A percentile compares a stretch with the other conserved stretches of the same genome.
Evolutionary conservation across 2,797 vertebrate species (phyloP).

Genomic region (Siniperca obscura): DNA sequence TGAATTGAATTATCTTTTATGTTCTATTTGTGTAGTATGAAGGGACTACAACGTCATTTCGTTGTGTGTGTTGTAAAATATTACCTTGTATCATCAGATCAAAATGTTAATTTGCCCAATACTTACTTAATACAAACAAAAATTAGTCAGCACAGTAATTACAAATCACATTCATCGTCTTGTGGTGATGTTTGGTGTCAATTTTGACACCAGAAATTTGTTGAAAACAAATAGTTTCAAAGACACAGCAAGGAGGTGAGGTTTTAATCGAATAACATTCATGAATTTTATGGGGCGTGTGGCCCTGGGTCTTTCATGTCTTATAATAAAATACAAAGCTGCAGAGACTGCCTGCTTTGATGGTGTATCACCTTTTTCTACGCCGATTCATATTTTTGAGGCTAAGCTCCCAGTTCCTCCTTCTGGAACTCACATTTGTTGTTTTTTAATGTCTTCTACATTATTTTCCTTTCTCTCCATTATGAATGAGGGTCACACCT

Average conservation of each 20-base stretch:
- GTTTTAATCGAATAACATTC: background rate
- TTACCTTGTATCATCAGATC: too few relatives aligned
- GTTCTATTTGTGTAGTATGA: too few relatives aligned
- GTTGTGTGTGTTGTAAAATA: too few relatives aligned
- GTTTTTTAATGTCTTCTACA: background rate
- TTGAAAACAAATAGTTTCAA: background rate
- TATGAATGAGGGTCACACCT: background rate
- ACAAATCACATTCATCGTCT: too few relatives aligned
- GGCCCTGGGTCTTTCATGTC: background rate
- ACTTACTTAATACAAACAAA: too few relatives aligned
- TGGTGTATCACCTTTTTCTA: slow-evolving; percentile 11
- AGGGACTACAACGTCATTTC: too few relatives aligned
- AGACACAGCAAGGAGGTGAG: background rate
- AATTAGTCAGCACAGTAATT: too few relatives aligned
- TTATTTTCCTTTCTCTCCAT: background rate
- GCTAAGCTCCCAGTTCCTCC: background rate
- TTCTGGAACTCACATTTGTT: background rate
- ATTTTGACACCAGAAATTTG: background rate
- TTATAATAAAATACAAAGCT: slow-evolving; percentile 14
- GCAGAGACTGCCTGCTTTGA: slow-evolving; percentile 26
- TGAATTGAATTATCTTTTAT: too few relatives aligned
- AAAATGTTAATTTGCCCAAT: too few relatives aligned
- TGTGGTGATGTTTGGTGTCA: too few relatives aligned
- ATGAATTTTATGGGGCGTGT: background rate
- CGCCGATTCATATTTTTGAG: slow-evolving; percentile 14